Percentiles rank a stretch among this genome's conserved stretches.
Conservation (phyloP, 2,797 vertebrate genomes). For the Rhincodon typus region DNA sequence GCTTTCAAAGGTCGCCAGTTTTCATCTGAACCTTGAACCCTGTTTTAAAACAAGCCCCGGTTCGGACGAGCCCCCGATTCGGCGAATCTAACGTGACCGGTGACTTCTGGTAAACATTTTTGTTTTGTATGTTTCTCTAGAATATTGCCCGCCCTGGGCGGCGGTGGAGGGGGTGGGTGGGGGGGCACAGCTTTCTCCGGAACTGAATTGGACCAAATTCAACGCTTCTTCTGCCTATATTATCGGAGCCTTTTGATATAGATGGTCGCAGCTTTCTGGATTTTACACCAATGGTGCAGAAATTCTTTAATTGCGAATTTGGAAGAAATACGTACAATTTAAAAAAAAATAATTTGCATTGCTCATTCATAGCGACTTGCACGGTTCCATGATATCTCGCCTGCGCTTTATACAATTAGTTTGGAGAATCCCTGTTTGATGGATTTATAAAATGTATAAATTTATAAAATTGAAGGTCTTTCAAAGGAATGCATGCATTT, state of each 20-base stretch:
- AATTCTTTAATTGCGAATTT: background rate
- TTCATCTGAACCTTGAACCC: background rate
- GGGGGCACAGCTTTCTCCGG: too few relatives aligned
- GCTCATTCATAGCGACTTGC: background rate
- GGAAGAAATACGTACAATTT: background rate
- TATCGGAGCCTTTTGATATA: background rate
- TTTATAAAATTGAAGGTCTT: too few relatives aligned
- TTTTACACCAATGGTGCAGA: background rate
- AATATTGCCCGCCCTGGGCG: background rate
- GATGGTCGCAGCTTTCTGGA: background rate
- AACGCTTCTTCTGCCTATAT: too few relatives aligned
- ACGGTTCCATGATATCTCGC: background rate
- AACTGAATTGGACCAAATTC: background rate
- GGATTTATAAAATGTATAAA: background rate
- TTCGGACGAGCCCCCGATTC: too few relatives aligned
- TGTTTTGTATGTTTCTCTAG: background rate
- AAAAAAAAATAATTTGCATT: background rate
- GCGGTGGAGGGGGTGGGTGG: background rate
- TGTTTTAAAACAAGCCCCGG: too few relatives aligned
- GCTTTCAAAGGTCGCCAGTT: background rate
- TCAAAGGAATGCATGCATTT: background rate
- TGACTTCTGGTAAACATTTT: background rate
- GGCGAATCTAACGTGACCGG: background rate
- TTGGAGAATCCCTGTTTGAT: background rate
- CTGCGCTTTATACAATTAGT: background rate